These are phyloP conservation scores for Perizoma flavofasciatum DNA, from an alignment of 2,888 invertebrate genomes.

Conservation along the genomic window DNA sequence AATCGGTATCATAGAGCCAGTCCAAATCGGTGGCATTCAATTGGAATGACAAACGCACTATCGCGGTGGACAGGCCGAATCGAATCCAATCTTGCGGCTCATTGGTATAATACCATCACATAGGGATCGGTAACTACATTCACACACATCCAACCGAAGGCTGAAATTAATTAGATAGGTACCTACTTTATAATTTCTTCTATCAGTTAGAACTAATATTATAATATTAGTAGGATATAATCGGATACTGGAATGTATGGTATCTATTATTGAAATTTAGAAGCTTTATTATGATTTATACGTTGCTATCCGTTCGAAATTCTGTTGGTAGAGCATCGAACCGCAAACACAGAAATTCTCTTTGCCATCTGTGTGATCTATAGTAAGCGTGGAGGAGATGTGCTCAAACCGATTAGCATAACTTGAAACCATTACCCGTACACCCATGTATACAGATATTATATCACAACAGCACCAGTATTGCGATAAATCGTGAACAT, in stretches of 20 bases:
- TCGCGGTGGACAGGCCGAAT: conserved; percentile 29
- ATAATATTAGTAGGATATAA: too few relatives aligned
- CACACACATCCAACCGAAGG: not conserved
- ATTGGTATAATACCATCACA: conserved; percentile 33
- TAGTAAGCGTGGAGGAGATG: conserved; percentile 24
- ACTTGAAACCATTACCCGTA: conserved; percentile 53
- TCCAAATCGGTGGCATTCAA: conserved; percentile 33
- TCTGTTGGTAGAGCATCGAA: conserved; percentile 16
- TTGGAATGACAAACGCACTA: conserved; percentile 33
- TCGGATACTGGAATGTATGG: too few relatives aligned
- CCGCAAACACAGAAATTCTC: conserved; percentile 24
- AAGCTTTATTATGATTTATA: not conserved
- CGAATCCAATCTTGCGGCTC: conserved; percentile 32
- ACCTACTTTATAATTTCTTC: not conserved
- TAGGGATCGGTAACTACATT: conserved; percentile 21
- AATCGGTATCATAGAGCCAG: conserved; percentile 10
- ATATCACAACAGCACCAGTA: not conserved
- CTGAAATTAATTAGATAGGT: not conserved
- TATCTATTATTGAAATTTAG: too few relatives aligned
- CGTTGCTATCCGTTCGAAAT: conserved; percentile 9
- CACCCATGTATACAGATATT: conserved; percentile 27
- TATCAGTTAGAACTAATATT: too few relatives aligned
- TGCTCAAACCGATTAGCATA: conserved; percentile 46
- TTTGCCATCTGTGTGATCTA: conserved; percentile 27
- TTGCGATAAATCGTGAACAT: too few relatives aligned